Evolutionary conservation across 2,888 invertebrate genomes (phyloP), one percentile per base, ranked within the genome.

Genomic region (Acrobasis consociella): DNA sequence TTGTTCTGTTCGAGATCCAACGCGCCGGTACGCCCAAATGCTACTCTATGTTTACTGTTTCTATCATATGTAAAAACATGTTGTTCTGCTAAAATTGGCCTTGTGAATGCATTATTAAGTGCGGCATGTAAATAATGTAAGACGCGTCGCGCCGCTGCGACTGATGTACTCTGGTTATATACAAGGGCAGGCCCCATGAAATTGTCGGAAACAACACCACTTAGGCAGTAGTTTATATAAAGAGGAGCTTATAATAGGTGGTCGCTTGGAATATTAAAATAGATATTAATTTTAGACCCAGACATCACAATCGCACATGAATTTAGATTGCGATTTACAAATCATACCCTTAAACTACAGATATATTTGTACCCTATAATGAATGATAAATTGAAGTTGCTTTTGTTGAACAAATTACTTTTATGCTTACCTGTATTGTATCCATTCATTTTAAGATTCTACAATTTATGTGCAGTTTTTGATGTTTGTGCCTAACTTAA

Each of bases 181-280:
- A 64, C 15, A 62, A 68, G 66, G 71, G 69, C 71, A 65, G 67
- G 69, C 69, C 69, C 73, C 68, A 52, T 50, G 55, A 67, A 59
- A 64, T 62, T 53, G 58, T 65, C 58, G 67, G 58, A 69, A 64
- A 65, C 69, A 75, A 75, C 73, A 77, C 70, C 70, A 78, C 69
- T 68, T 78, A 80, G 72, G 71, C 53, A 68, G 73, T 80, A 77
- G 76, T 73, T 74, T 69, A 69, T 69, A 72, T 69, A 67, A 75
- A 74, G 78, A 80, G 80, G 82, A 83, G 81, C 84, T 83, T 83
- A 82, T 77, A 79, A n/a, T n/a, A n/a, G 74, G 72, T 65, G 66
- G 69, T 73, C 75, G 80, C 78, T 80, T 82, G 73, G 63, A 71
- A 67, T 70, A 72, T 75, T 70, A 67, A 70, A 69, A 64, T 73